Evolutionary conservation across 92 coral and sea anemone species (phyloP).

Genomic region (Palythoa heliodiscus): DNA sequence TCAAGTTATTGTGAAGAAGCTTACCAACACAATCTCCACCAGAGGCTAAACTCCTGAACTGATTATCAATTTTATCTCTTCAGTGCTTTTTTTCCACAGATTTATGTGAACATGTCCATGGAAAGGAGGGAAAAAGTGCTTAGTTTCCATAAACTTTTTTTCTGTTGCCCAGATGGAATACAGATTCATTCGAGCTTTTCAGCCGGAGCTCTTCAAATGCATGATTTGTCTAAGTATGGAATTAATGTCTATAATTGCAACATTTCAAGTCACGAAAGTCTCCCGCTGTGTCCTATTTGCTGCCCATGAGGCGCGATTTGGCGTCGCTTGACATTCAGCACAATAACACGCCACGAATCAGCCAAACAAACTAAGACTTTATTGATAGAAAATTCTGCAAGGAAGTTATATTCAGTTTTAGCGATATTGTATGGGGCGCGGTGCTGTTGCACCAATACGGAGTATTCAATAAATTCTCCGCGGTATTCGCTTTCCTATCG

Average conservation of each 20-base stretch:
- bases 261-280: neutral
- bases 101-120: neutral
- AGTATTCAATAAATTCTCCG: neutral
- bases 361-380: neutral
- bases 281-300: neutral
- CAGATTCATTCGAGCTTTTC: neutral
- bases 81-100: neutral
- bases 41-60: neutral
- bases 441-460: neutral
- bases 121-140: neutral
- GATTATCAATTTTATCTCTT: neutral
- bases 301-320: neutral
- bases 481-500: constrained; percentile 23
- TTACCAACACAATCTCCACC: neutral
- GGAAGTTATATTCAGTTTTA: neutral
- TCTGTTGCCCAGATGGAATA: neutral
- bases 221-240: neutral
- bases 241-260: neutral
- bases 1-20: neutral
- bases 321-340: constrained; percentile 5
- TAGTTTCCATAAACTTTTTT: neutral
- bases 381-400: neutral
- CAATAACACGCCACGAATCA: neutral
- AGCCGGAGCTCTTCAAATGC: neutral
- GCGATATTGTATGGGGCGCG: neutral